Evolutionary conservation across 1,140 invertebrate species (phyloP).

Genomic region (Orius insidiosus): DNA sequence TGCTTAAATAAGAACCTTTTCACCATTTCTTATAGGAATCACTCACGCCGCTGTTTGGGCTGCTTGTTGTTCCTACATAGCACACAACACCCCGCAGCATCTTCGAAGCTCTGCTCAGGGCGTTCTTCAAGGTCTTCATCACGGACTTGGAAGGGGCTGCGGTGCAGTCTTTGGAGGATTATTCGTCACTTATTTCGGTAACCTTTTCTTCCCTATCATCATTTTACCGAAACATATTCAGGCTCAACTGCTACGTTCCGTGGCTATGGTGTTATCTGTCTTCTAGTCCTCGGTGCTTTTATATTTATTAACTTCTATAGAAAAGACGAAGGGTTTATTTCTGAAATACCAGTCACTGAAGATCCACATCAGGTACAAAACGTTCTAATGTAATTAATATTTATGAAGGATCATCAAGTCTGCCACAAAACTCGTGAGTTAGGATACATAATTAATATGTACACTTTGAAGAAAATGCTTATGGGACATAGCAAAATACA

Average conservation of each 20-base stretch:
- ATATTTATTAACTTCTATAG: slow-evolving; percentile 81
- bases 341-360: slow-evolving; percentile 57
- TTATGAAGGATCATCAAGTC: no score
- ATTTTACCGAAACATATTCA: slow-evolving; percentile 24
- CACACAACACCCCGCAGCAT: slow-evolving; percentile 79
- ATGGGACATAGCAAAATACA: no score
- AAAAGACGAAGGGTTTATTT: slow-evolving; percentile 57
- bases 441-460: no score
- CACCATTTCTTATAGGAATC: slow-evolving; percentile 44
- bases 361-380: slow-evolving; percentile 51
- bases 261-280: slow-evolving; percentile 74
- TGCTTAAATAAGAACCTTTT: background rate
- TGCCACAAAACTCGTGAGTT: no score
- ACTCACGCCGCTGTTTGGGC: slow-evolving; percentile 98
- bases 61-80: slow-evolving; percentile 92
- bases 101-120: slow-evolving; percentile 81
- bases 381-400: no score
- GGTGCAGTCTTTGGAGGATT: slow-evolving; percentile 83
- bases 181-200: slow-evolving; percentile 42
- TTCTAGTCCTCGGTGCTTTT: slow-evolving; percentile 63
- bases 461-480: no score
- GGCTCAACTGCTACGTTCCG: slow-evolving; percentile 79
- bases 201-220: background rate
- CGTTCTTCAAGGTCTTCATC: slow-evolving; percentile 87
- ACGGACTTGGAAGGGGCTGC: slow-evolving; percentile 87